A percentile compares a stretch with the other conserved stretches of the same genome.
Evolutionary conservation across 1,140 invertebrate species (phyloP).

Genomic region (Archivesica marissinica): DNA sequence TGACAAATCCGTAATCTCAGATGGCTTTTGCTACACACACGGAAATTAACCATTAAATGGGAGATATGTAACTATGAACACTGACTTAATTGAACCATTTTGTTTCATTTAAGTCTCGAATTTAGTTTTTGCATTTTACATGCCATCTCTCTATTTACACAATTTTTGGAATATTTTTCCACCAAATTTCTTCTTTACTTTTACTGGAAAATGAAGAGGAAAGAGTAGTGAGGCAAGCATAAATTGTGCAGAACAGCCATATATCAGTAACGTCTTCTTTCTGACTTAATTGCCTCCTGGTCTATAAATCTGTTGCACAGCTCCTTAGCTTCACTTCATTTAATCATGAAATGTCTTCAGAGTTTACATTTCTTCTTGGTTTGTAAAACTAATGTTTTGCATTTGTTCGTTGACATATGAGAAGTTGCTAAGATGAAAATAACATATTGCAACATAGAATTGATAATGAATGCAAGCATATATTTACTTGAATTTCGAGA

Average conservation of each 20-base stretch:
- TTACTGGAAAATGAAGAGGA: background rate
- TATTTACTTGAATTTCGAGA: too few species aligned
- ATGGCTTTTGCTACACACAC: background rate
- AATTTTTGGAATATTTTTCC: background rate
- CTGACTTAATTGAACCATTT: background rate
- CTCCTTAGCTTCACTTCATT: slow-evolving; percentile 34
- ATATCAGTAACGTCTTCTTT: background rate
- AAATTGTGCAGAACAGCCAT: background rate
- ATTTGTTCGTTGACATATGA: slow-evolving; percentile 24
- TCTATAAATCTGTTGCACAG: slow-evolving; percentile 13
- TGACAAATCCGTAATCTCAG: background rate
- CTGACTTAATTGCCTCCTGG: slow-evolving; percentile 17
- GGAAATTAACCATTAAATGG: background rate
- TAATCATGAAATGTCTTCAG: background rate
- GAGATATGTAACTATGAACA: background rate
- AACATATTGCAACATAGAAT: slow-evolving; percentile 12
- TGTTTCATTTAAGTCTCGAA: background rate
- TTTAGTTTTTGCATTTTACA: background rate
- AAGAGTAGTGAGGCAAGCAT: too few species aligned
- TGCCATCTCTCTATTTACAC: background rate
- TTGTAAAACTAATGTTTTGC: slow-evolving; percentile 29
- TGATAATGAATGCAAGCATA: slow-evolving; percentile 5
- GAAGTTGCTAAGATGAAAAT: background rate
- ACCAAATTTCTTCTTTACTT: slow-evolving; percentile 17
- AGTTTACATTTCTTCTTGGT: slow-evolving; percentile 15